Conservation (phyloP, 2,888 invertebrate species). For the Leptogaster cylindrica region DNA sequence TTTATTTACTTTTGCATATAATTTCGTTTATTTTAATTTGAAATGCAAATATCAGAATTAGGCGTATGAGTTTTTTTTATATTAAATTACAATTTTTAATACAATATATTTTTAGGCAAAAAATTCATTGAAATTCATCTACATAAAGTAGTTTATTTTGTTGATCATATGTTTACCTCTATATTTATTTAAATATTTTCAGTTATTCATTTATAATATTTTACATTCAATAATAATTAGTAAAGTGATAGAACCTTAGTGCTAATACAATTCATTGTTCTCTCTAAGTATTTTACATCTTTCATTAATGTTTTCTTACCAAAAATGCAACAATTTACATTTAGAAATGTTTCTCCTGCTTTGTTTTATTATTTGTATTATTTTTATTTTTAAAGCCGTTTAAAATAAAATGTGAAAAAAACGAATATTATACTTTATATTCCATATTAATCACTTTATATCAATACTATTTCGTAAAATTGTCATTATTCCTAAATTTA, state of each 20-base stretch:
- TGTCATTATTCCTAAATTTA: constrained; percentile 27
- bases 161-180: too few species aligned
- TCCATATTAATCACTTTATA: not conserved
- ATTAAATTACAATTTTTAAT: constrained; percentile 23
- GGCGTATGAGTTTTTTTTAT: constrained; percentile 26
- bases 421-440: too few species aligned
- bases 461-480: constrained; percentile 30
- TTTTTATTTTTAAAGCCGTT: constrained; percentile 8
- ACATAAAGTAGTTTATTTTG: constrained; percentile 9
- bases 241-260: constrained; percentile 22
- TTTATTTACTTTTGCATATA: constrained; percentile 40
- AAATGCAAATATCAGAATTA: constrained; percentile 37
- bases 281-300: too few species aligned
- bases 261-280: not conserved
- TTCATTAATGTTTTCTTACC: too few species aligned
- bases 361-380: not conserved
- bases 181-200: constrained; percentile 27
- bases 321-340: constrained; percentile 24
- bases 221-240: constrained; percentile 18
- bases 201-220: constrained; percentile 29
- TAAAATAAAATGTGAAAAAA: too few species aligned
- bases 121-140: constrained; percentile 23
- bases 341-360: not conserved
- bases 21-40: constrained; percentile 34
- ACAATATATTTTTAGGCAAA: constrained; percentile 37